Percentiles rank a stretch among this genome's conserved stretches.
Evolutionary conservation across 2,888 invertebrate genomes (phyloP).

Genomic region (Chirona hameri): DNA sequence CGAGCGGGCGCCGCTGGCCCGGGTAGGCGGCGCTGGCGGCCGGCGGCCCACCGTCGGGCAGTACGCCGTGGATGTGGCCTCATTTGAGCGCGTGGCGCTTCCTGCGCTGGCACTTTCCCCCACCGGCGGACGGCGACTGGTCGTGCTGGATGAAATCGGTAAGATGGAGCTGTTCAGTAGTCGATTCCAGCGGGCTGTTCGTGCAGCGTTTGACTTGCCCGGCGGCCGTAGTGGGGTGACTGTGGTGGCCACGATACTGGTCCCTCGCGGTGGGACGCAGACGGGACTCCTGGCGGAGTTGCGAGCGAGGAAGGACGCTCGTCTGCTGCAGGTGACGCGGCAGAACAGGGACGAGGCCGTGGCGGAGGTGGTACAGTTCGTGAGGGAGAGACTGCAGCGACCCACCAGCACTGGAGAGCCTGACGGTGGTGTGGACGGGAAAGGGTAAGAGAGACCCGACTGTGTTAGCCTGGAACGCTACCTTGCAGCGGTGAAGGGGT

Average conservation of each 20-base stretch:
- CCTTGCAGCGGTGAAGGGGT: too few species aligned
- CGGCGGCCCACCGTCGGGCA: background rate
- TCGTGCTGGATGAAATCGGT: conserved; percentile 31
- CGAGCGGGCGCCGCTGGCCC: conserved; percentile 25
- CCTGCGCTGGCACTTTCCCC: background rate
- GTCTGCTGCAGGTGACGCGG: background rate
- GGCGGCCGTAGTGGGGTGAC: background rate
- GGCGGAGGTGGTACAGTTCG: background rate
- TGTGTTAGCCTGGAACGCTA: too few species aligned
- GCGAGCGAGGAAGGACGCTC: background rate
- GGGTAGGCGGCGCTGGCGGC: background rate
- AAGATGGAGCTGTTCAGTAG: conserved; percentile 32
- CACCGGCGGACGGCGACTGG: background rate
- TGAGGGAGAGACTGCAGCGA: background rate
- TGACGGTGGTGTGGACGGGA: too few species aligned
- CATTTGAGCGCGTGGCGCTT: conserved; percentile 23
- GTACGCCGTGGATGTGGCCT: conserved; percentile 29
- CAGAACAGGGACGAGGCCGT: background rate
- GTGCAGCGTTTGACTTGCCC: background rate
- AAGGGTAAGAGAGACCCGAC: too few species aligned
- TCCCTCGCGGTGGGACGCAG: background rate
- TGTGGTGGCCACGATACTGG: background rate
- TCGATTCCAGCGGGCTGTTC: conserved; percentile 3
- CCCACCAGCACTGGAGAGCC: background rate
- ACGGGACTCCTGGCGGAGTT: background rate